Percentiles rank a stretch among this genome's conserved stretches.
These are phyloP conservation scores for Oreochromis mossambicus DNA, from an alignment of 2,797 vertebrate genomes.

Conservation along the genomic window DNA sequence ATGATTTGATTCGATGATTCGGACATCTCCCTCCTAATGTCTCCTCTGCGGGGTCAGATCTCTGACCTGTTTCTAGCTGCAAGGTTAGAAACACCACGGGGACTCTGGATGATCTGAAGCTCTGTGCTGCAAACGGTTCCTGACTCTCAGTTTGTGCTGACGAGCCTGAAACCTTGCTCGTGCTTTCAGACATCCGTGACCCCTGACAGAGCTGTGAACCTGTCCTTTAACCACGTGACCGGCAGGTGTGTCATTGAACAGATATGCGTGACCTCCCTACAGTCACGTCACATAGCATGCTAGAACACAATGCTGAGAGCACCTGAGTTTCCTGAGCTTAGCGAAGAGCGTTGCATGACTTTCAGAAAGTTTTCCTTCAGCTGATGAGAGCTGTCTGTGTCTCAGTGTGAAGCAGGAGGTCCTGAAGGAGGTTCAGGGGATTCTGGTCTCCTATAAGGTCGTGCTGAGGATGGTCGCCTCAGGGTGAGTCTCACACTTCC, in stretches of 20 bases:
- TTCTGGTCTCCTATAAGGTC: conserved; percentile 88
- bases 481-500: conserved; percentile 77
- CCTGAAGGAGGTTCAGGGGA: conserved; percentile 87
- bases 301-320: neutral
- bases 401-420: conserved; percentile 71
- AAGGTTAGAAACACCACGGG: neutral
- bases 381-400: neutral
- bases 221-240: neutral
- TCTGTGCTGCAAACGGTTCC: neutral
- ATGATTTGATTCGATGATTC: neutral
- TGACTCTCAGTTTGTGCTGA: neutral
- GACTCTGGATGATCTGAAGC: neutral
- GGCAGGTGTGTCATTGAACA: neutral
- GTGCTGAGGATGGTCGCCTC: conserved; percentile 85
- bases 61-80: neutral
- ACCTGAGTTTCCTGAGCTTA: neutral
- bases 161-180: neutral
- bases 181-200: neutral
- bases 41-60: neutral
- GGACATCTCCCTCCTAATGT: neutral
- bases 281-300: neutral
- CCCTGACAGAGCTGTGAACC: neutral
- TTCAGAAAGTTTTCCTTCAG: neutral
- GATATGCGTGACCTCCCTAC: too few species aligned
- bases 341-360: neutral